phyloP scores from a whole-genome alignment of 2,113 vertebrate species.

The Anser cygnoides region DNA sequence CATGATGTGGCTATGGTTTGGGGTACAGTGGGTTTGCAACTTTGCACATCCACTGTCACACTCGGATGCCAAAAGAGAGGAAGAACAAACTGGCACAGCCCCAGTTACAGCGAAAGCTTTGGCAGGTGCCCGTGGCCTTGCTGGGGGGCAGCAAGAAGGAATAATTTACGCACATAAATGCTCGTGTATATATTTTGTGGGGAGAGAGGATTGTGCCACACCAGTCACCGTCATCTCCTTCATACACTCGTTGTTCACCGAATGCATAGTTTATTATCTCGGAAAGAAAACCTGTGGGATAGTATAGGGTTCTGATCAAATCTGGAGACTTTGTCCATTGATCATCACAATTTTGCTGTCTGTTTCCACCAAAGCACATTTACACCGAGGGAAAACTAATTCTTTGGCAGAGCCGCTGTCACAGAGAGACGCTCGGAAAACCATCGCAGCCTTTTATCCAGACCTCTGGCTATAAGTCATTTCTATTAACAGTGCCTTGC shows the following conservation, averaged over 20 bases:
- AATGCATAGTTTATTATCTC: not conserved
- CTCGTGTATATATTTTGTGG: not conserved
- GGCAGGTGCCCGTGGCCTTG: not conserved
- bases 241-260: not conserved
- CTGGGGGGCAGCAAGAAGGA: not conserved
- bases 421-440: slow-evolving; percentile 27
- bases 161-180: not conserved
- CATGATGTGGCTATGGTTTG: not conserved
- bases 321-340: not conserved
- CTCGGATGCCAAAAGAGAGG: fast-evolving
- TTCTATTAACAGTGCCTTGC: slow-evolving; percentile 49
- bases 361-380: not conserved
- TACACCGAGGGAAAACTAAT: not conserved
- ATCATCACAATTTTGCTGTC: not conserved
- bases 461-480: slow-evolving; percentile 52
- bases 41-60: not conserved
- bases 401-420: not conserved
- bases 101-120: not conserved
- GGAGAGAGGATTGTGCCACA: not conserved
- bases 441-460: not conserved
- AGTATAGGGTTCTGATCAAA: not conserved
- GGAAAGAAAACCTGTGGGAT: not conserved
- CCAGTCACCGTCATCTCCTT: fast-evolving
- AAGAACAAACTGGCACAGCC: not conserved
- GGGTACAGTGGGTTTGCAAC: not conserved